These are phyloP conservation scores for Watsonalla binaria DNA, from an alignment of 2,888 invertebrate species.

Conservation along the genomic window DNA sequence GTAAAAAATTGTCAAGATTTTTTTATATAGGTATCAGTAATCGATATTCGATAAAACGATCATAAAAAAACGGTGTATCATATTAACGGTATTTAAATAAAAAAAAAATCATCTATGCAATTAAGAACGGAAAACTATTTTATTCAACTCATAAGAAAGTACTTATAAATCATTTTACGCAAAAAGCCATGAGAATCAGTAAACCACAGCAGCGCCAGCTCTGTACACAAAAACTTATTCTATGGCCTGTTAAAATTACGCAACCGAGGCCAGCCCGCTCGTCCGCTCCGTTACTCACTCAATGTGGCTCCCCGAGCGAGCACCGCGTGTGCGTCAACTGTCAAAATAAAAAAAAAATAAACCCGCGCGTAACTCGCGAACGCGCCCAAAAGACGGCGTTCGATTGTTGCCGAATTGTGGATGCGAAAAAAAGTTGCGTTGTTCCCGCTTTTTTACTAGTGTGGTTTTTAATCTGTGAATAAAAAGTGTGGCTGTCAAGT, in stretches of 20 bases:
- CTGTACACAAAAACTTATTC: slow-evolving; percentile 61
- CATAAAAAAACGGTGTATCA: no score
- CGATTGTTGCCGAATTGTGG: slow-evolving; percentile 22
- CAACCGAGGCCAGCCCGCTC: slow-evolving; percentile 60
- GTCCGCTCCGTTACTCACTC: slow-evolving; percentile 52
- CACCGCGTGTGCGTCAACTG: slow-evolving; percentile 35
- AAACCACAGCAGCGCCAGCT: slow-evolving; percentile 28
- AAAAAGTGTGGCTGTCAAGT: not conserved
- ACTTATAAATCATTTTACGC: not conserved
- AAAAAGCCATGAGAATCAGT: not conserved
- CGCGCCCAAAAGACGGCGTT: slow-evolving; percentile 23
- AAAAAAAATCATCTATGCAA: no score
- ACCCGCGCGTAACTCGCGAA: slow-evolving; percentile 16
- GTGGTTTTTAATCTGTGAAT: not conserved
- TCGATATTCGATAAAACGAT: no score
- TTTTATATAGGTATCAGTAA: no score
- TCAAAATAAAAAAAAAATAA: slow-evolving; percentile 32
- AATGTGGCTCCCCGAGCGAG: slow-evolving; percentile 53
- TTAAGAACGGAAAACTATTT: no score
- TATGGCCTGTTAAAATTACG: slow-evolving; percentile 73
- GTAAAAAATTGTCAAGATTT: no score
- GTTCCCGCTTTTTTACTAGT: not conserved
- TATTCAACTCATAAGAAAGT: no score
- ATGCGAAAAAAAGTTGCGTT: slow-evolving; percentile 3
- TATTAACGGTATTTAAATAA: no score